Conservation (phyloP, 2,113 vertebrate species). For the Silurus asotus region DNA sequence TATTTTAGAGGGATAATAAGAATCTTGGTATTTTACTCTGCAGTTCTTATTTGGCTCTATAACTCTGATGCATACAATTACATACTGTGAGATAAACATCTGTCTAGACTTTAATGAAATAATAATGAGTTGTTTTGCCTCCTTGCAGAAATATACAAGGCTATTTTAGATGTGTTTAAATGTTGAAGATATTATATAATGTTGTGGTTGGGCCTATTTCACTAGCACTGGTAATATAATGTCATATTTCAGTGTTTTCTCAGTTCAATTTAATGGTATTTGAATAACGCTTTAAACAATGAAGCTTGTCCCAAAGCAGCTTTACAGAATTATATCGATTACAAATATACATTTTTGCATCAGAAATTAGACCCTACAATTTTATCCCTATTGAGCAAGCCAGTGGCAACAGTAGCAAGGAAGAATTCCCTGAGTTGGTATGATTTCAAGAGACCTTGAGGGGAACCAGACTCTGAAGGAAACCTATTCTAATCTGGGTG, state of each 20-base stretch:
- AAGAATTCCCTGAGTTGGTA: no score
- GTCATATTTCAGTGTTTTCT: background rate
- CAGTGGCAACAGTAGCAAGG: no score
- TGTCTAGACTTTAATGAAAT: background rate
- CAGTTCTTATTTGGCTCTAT: background rate
- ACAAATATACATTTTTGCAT: no score
- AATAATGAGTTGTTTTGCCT: background rate
- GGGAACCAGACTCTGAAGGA: no score
- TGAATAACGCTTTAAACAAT: no score
- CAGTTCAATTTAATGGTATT: no score
- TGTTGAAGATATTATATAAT: background rate
- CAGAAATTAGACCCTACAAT: no score
- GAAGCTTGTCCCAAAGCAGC: no score
- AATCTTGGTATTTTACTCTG: constrained; percentile 20
- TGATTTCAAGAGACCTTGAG: no score
- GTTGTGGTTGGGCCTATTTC: background rate
- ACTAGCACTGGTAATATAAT: background rate
- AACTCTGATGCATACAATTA: background rate
- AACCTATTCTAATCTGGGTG: no score
- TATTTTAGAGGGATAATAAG: constrained; percentile 5
- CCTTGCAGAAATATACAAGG: background rate
- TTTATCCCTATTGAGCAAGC: no score
- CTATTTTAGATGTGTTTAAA: background rate
- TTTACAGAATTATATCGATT: no score
- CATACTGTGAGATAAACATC: background rate